Evolutionary conservation across 2,797 vertebrate species (phyloP).

Genomic region (Paedocypris micromegethes): DNA sequence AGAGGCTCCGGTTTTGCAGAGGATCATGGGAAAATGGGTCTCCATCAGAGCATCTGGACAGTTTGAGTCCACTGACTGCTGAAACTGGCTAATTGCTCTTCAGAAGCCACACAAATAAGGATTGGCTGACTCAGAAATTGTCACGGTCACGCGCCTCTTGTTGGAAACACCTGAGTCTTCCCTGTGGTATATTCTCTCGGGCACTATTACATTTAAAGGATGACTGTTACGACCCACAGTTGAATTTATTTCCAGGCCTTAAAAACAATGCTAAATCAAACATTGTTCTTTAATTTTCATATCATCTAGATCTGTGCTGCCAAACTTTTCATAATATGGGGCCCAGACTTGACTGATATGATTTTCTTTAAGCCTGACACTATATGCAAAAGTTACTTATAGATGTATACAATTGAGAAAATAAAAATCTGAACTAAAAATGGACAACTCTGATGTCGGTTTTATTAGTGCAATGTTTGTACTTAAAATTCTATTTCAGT

Average conservation of each 20-base stretch:
- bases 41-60: constrained; percentile 55
- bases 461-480: no score
- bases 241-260: not conserved
- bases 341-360: no score
- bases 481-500: no score
- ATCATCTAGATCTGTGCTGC: no score
- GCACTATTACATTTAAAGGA: constrained; percentile 10
- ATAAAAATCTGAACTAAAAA: no score
- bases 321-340: no score
- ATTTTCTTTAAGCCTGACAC: no score
- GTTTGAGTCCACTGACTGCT: constrained; percentile 46
- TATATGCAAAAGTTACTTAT: no score
- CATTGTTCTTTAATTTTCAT: not conserved
- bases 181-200: constrained; percentile 14
- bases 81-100: constrained; percentile 27
- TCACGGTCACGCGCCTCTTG: constrained; percentile 13
- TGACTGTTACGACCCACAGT: constrained; percentile 9
- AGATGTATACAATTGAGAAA: no score
- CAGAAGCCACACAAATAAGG: constrained; percentile 8
- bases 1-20: constrained; percentile 64
- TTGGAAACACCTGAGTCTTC: constrained; percentile 25
- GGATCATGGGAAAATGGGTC: constrained; percentile 68
- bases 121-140: constrained; percentile 28
- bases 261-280: constrained; percentile 2
- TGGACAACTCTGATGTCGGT: no score